Conservation (phyloP, 92 coral and sea anemone genomes). For the Blastomussa wellsi region DNA sequence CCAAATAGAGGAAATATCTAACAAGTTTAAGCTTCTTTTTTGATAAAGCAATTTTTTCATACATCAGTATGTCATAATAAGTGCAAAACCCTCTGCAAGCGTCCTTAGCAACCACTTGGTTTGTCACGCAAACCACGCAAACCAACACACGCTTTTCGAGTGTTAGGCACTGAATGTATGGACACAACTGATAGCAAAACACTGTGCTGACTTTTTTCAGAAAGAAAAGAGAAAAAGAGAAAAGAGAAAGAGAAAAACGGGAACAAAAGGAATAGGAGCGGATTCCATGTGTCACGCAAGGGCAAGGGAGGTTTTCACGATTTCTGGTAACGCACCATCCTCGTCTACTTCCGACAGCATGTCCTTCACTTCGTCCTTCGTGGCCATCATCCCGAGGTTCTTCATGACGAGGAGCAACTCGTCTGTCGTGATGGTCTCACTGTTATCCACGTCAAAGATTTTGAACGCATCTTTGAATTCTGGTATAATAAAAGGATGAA, state of each 20-base stretch:
- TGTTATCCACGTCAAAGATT: slow-evolving; percentile 49
- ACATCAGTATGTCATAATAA: background rate
- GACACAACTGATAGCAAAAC: background rate
- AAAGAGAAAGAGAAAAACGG: background rate
- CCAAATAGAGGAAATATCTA: too few species aligned
- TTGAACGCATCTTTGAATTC: slow-evolving; percentile 67
- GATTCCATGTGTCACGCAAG: background rate
- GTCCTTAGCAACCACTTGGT: background rate
- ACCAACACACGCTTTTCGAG: background rate
- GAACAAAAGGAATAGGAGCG: background rate
- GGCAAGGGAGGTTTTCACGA: too few species aligned
- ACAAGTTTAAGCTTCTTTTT: too few species aligned
- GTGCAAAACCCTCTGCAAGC: background rate
- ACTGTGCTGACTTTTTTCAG: background rate
- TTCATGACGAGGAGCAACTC: slow-evolving; percentile 46
- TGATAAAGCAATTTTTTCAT: background rate
- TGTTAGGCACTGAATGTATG: background rate
- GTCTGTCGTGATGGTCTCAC: slow-evolving; percentile 47
- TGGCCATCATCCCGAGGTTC: slow-evolving; percentile 55
- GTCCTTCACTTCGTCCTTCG: slow-evolving; percentile 48
- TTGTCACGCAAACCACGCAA: background rate
- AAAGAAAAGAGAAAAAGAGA: background rate
- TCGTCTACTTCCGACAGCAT: slow-evolving; percentile 49
- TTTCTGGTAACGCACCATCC: slow-evolving; percentile 32
- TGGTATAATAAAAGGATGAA: slow-evolving; percentile 3